phyloP scores from a whole-genome alignment of 2,888 invertebrate genomes.

The Luperina nickerlii region DNA sequence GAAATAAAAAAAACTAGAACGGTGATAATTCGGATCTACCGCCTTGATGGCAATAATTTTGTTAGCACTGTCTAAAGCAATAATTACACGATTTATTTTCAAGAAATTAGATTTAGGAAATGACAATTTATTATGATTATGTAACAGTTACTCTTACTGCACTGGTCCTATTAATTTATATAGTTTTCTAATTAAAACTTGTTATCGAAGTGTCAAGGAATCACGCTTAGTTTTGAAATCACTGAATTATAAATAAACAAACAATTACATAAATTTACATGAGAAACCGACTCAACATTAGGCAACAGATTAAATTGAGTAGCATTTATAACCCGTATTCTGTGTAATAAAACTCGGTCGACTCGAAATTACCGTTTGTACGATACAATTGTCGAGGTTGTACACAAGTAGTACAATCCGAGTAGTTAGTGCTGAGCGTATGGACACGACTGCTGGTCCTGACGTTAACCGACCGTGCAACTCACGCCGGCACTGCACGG shows the following conservation, averaged over 20 bases:
- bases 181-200: not conserved
- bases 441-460: constrained; percentile 8
- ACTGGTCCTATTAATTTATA: too few relatives aligned
- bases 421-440: not conserved
- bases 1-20: too few relatives aligned
- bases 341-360: not conserved
- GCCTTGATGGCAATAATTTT: too few relatives aligned
- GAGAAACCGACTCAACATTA: not conserved
- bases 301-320: not conserved
- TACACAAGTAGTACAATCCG: not conserved
- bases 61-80: too few relatives aligned
- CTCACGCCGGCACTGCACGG: constrained; percentile 7
- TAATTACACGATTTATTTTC: too few relatives aligned
- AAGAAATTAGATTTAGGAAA: too few relatives aligned
- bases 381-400: not conserved
- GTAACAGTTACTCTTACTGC: too few relatives aligned
- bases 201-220: not conserved
- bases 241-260: not conserved
- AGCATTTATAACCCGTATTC: not conserved
- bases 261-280: not conserved
- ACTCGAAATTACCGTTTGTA: not conserved
- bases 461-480: constrained; percentile 30
- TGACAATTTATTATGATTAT: too few relatives aligned
- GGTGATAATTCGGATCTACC: too few relatives aligned
- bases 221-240: not conserved